Base-by-base conservation (phyloP, 2,888 invertebrate species). In the Actias luna region DNA sequence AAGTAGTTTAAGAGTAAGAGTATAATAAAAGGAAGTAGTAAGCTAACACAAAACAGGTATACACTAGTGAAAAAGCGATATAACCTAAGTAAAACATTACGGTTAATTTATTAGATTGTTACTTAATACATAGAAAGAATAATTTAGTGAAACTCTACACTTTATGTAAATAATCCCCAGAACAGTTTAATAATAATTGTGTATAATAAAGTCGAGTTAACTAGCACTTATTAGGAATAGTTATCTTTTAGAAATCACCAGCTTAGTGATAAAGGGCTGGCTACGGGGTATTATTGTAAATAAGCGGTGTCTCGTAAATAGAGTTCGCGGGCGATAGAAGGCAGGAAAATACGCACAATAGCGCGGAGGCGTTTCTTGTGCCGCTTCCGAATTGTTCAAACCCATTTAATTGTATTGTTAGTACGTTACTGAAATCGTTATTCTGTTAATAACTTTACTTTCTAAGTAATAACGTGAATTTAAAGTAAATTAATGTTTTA, bases 351-450 rank as follows among this genome's bases (percentile, higher is more conserved):
- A 70, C 63, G 69, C 70, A 87, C 87, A 87, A 87, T 86, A 72
- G 83, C 65, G 82, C 76, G 88, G 83, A 83, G 87, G 88, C 85
- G 86, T 78, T 79, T 78, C 76, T 77, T 65, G 78, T 77, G 63
- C 61, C 65, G 69, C 69, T 69, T 67, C 65, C 60, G 67, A 50
- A 50, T 25, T 5, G 46, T 12, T 12, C 25, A 25, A 50, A 50
- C 22, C 46, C 46, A 50, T 50, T 25, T 73, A 69, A 76, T 73
- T 73, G 73, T 75, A 75, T 75, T 71, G 74, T 72, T 72, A 70
- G 69, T 72, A 58, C 35, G 22, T 25, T 50, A 36, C 25, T 22
- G 22, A 60, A 60, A 60, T 39, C n/a, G 2, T n/a, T 16, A 39
- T 39, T 3, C n/a, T 35, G 16, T 39, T 7, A 42, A 18, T n/a